Evolutionary conservation across 2,888 invertebrate genomes (phyloP).

Genomic region (Siphonodentalium dalli): DNA sequence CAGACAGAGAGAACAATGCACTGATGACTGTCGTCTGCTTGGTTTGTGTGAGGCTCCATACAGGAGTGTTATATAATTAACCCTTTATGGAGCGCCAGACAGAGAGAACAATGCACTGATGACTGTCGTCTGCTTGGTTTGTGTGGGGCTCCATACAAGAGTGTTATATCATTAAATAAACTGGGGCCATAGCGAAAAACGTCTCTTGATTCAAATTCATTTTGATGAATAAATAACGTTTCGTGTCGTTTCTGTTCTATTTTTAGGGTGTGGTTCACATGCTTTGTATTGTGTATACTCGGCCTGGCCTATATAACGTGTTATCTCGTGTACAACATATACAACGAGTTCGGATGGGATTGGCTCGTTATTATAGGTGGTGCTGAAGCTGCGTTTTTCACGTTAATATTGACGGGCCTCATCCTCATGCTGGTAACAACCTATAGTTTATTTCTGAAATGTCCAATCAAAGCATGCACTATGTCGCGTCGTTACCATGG

Average conservation of each 20-base stretch:
- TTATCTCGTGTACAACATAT: constrained; percentile 64
- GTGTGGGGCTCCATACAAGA: no score
- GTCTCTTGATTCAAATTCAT: not conserved
- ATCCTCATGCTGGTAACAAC: constrained; percentile 54
- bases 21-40: no score
- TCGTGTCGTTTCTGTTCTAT: constrained; percentile 17
- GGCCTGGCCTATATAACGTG: constrained; percentile 87
- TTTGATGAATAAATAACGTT: not conserved
- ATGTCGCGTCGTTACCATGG: not conserved
- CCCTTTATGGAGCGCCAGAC: no score
- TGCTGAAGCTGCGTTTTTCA: constrained; percentile 42
- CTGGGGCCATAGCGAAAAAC: no score
- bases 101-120: no score
- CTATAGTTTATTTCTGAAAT: not conserved
- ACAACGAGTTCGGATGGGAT: constrained; percentile 47
- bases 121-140: no score
- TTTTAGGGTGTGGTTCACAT: constrained; percentile 86
- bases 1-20: no score
- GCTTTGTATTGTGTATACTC: constrained; percentile 86
- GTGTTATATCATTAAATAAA: no score
- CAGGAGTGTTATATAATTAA: no score
- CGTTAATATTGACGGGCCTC: constrained; percentile 45
- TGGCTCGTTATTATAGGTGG: constrained; percentile 50
- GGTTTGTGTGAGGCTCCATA: no score
- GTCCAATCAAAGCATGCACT: not conserved